Base-by-base conservation (phyloP, 2,797 vertebrate genomes). In the Enteromius thamalakanensis region DNA sequence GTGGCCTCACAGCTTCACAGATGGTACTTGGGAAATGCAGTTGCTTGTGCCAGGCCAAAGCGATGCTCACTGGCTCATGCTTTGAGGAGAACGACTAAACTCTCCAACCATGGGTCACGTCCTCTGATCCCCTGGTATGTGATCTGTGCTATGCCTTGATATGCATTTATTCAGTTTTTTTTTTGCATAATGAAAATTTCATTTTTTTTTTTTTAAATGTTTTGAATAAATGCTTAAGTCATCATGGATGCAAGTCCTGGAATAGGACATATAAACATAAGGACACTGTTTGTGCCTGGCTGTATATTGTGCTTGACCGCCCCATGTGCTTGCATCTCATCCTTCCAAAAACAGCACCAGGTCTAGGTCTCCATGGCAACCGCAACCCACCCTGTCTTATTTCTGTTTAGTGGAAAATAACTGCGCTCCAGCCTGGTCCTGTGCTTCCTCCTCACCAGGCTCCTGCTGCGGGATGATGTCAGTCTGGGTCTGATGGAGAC, bases 341-440 rank as follows among this genome's bases (percentile, higher is more conserved):
- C 75, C 51, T 67, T 77, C 84, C 86, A 74, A 83, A 78, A 85
- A 80, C 77, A 62, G 60, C 65, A 83, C 51, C 45, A 26, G 53
- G 72, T 55, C 69, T 65, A 45, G 65, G 83, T 87, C 69, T 87
- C 84, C 76, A 84, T 83, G 82, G 84, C 79, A 87, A 87, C 84
- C 4, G 47, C 62, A 45, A 74, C 79, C 65, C 72, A 45, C 75
- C 71, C 82, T 53, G 55, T 74, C 69, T 87, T 77, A 70, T 70
- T 76, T 86, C 60, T 67, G 60, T 81, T 62, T 75, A 40, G 71
- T 77, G 75, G 42, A 74, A 80, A 76, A 55, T 79, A 84, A 84
- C 80, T 86, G 84, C 10, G 74, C 58, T 45, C 58, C 58, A 74
- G 55, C 47, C 15, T 51, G 71, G 81, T 80, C 62, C 69, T 72